Percentiles rank a stretch among this genome's conserved stretches.
phyloP scores from a whole-genome alignment of 2,888 invertebrate species.

The Rugalucina vietnamica region DNA sequence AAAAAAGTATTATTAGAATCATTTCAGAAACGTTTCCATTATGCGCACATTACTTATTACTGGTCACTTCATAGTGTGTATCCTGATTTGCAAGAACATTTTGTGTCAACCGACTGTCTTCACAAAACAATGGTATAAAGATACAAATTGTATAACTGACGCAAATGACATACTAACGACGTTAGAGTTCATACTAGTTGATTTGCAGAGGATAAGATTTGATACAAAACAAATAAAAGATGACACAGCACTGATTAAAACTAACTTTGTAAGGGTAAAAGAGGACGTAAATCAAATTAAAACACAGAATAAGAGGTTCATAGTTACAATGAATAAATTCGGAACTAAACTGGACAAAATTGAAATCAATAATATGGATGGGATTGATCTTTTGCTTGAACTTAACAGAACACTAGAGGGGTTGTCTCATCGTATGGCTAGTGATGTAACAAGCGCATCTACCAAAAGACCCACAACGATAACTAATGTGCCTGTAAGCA shows the following conservation, averaged over 20 bases:
- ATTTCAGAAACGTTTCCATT: no score
- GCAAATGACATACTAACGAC: background rate
- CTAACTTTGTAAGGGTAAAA: background rate
- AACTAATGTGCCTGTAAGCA: no score
- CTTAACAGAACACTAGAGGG: background rate
- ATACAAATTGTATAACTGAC: background rate
- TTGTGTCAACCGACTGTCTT: background rate
- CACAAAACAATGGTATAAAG: background rate
- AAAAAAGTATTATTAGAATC: no score
- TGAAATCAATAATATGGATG: background rate
- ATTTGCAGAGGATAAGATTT: background rate
- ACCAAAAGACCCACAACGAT: no score
- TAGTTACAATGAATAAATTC: background rate
- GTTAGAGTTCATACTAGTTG: background rate
- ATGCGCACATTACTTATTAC: no score
- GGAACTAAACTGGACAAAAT: background rate
- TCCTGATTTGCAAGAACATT: background rate
- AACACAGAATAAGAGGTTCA: background rate
- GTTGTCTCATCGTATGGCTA: background rate
- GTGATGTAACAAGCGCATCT: no score
- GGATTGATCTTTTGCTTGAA: background rate
- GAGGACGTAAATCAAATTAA: background rate
- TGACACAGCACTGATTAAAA: background rate
- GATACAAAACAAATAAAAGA: background rate
- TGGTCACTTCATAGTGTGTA: background rate